Conservation (phyloP, 2,888 invertebrate species). For the Epinotia demarniana region DNA sequence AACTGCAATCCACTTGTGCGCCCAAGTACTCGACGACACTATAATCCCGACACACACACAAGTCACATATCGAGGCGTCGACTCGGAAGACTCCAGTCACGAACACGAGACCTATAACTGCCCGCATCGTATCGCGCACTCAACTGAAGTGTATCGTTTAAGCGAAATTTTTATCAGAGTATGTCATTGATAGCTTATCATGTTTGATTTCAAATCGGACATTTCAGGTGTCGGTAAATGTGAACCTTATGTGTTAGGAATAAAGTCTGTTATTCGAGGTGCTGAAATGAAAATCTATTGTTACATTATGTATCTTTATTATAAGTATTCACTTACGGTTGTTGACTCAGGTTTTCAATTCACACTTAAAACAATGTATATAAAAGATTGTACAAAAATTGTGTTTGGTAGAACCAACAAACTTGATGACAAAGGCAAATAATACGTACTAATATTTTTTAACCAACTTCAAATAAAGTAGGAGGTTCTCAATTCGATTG, state of each 20-base stretch:
- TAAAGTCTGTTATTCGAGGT: neutral
- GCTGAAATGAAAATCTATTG: constrained; percentile 18
- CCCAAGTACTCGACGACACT: constrained; percentile 62
- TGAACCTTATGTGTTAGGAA: constrained; percentile 15
- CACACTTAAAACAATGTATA: neutral
- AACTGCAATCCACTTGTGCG: constrained; percentile 67
- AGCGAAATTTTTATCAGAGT: constrained; percentile 55
- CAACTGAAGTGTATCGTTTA: constrained; percentile 48
- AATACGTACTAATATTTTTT: too few relatives aligned
- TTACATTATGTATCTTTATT: constrained; percentile 26
- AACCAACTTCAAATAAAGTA: too few relatives aligned
- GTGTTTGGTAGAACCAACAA: neutral
- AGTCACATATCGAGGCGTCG: constrained; percentile 63
- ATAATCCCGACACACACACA: constrained; percentile 61
- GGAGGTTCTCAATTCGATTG: too few relatives aligned
- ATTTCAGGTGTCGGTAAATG: constrained; percentile 52
- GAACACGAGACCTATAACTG: constrained; percentile 44
- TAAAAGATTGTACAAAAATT: neutral
- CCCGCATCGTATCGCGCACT: constrained; percentile 55
- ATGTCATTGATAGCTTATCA: constrained; percentile 62
- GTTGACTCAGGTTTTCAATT: constrained; percentile 36
- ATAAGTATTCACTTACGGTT: constrained; percentile 20
- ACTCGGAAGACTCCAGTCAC: constrained; percentile 48
- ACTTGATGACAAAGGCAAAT: neutral
- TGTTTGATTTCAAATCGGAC: constrained; percentile 63